These are phyloP conservation scores for Melanophora roralis DNA, from an alignment of 2,888 invertebrate species.

Conservation along the genomic window DNA sequence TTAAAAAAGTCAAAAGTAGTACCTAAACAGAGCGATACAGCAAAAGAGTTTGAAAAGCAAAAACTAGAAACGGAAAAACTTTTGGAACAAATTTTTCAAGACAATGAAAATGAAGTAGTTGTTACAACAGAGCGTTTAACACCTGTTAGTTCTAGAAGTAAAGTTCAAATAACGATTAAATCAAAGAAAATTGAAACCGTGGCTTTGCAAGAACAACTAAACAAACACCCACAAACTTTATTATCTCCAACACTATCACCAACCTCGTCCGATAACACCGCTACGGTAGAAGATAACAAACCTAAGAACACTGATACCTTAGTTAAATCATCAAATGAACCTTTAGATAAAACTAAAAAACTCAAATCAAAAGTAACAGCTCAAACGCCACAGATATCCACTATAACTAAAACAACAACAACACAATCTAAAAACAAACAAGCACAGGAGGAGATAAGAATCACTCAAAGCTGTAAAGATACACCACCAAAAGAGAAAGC, in stretches of 20 bases:
- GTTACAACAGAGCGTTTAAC: constrained; percentile 50
- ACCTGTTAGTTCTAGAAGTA: constrained; percentile 64
- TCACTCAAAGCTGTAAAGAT: constrained; percentile 75
- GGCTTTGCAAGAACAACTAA: constrained; percentile 37
- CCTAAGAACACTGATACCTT: constrained; percentile 24
- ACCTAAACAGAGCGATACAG: constrained; percentile 65
- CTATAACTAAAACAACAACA: constrained; percentile 45
- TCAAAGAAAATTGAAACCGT: constrained; percentile 67
- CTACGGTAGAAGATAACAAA: constrained; percentile 32
- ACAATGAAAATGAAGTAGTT: constrained; percentile 56
- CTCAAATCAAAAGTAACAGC: constrained; percentile 57
- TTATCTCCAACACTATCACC: constrained; percentile 40
- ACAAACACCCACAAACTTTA: constrained; percentile 39
- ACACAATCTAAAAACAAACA: constrained; percentile 64
- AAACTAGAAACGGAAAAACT: constrained; percentile 24
- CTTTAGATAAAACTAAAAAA: constrained; percentile 54
- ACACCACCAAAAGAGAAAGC: constrained; percentile 76
- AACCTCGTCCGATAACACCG: constrained; percentile 41
- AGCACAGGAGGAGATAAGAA: constrained; percentile 68
- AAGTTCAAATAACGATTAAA: constrained; percentile 75
- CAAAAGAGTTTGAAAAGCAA: constrained; percentile 56
- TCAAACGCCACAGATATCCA: constrained; percentile 50
- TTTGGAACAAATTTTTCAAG: constrained; percentile 45
- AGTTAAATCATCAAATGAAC: constrained; percentile 38
- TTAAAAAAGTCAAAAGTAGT: constrained; percentile 66